Base-by-base conservation (phyloP, 2,888 invertebrate species). In the Pedicia rivosa region DNA sequence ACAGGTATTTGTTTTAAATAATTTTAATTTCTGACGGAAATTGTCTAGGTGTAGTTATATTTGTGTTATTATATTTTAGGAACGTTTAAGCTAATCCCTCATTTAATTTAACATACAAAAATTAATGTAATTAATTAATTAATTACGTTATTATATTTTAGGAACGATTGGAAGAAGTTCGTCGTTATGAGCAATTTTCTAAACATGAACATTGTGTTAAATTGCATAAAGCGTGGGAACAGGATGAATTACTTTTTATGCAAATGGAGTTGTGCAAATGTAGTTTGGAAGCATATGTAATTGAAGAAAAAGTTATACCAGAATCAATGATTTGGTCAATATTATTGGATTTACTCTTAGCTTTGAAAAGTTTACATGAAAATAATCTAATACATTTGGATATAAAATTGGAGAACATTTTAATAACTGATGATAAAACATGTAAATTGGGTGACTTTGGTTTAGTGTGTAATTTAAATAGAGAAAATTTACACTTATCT, bases 401-500 rank as follows among this genome's bases (percentile, higher is more conserved):
- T 57, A 74, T 83, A 25, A 82, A 83, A 55, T 72, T 80, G 30
- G 80, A 77, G 36, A 82, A 83, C 55, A 77, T 83, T 35, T 68
- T 82, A 48, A 66, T 82, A 39, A 67, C 71, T 5, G 63, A 65
- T 41, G 67, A 73, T 48, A 68, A 69, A 12, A 54, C 53, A n/a
- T 81, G 74, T 53, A 82, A 83, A 54, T 59, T 83, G 3, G 74
- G 73, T 26, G 82, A 83, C 57, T 82, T 83, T 56, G 82, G 82
- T 9, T 62, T 82, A 10, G 69, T 79, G 10, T 62, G 74, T 16
- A 74, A 79, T 53, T 50, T 77, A 20, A 65, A 67, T 38, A 63
- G 64, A 53, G 63, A 63, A 47, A 66, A 68, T 46, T 57, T 63
- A 10, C 58, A 65, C 39, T 66, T 70, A 42, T 67, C 68, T 9